These are phyloP conservation scores for Aphelenchoides besseyi DNA, from an alignment of 1,140 invertebrate genomes.

Conservation along the genomic window DNA sequence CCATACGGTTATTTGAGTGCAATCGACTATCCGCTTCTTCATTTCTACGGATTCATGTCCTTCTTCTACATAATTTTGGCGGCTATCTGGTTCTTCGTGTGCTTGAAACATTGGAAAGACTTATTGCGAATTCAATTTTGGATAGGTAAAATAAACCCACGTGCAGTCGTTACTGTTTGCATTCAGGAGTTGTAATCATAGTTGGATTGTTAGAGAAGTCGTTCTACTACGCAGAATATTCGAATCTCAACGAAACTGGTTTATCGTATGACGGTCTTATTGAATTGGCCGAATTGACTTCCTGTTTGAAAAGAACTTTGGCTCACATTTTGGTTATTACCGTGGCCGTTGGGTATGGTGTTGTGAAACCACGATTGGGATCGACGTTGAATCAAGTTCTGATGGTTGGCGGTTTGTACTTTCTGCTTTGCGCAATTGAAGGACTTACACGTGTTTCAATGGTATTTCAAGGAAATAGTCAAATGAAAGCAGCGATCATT, in stretches of 20 bases:
- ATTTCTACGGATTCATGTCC: slow-evolving; percentile 87
- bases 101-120: slow-evolving; percentile 73
- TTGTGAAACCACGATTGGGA: slow-evolving; percentile 86
- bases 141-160: slow-evolving; percentile 67
- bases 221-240: slow-evolving; percentile 83
- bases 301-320: slow-evolving; percentile 80
- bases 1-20: slow-evolving; percentile 57
- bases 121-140: slow-evolving; percentile 88
- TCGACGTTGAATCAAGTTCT: slow-evolving; percentile 80
- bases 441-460: slow-evolving; percentile 74
- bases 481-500: slow-evolving; percentile 3
- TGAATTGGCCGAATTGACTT: slow-evolving; percentile 78
- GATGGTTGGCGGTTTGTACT: slow-evolving; percentile 76
- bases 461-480: slow-evolving; percentile 55
- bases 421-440: slow-evolving; percentile 77
- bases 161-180: not conserved
- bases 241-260: slow-evolving; percentile 75
- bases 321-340: slow-evolving; percentile 88
- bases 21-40: slow-evolving; percentile 58
- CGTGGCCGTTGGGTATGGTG: slow-evolving; percentile 86
- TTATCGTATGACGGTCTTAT: slow-evolving; percentile 65
- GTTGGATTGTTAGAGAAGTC: slow-evolving; percentile 69
- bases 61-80: slow-evolving; percentile 78
- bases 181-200: slow-evolving; percentile 53
- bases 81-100: slow-evolving; percentile 78